A percentile compares a stretch with the other conserved stretches of the same genome.
phyloP scores from a whole-genome alignment of 2,797 vertebrate genomes.

The Poecilia velifera region DNA sequence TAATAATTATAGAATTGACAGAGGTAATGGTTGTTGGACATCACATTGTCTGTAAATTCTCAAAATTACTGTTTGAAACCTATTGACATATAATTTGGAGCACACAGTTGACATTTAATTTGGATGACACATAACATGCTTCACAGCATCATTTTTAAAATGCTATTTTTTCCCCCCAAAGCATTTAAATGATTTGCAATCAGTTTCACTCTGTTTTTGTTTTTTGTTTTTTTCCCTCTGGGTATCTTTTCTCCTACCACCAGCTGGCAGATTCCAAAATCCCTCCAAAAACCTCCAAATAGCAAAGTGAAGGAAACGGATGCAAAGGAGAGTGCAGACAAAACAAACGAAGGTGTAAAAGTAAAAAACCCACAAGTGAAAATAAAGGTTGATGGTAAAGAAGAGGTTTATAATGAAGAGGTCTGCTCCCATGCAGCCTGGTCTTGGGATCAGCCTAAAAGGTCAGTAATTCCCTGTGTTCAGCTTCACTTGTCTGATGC shows the following conservation, averaged over 20 bases:
- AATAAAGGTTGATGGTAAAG: conserved; percentile 43
- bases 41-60: not conserved
- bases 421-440: conserved; percentile 22
- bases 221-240: not conserved
- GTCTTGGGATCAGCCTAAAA: conserved; percentile 68
- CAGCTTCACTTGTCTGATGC: not conserved
- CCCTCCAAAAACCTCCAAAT: conserved; percentile 15
- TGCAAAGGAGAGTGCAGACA: conserved; percentile 20
- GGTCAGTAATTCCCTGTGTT: conserved; percentile 59
- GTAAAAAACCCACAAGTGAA: conserved; percentile 41
- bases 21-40: not conserved
- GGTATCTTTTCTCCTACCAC: conserved; percentile 2
- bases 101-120: not conserved
- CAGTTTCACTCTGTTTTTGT: not conserved
- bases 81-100: not conserved
- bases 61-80: not conserved
- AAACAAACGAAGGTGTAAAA: conserved; percentile 23
- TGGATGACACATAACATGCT: not conserved
- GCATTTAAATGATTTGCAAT: not conserved
- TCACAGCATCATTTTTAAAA: not conserved
- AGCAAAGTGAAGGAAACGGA: conserved; percentile 25
- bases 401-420: conserved; percentile 40
- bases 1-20: not conserved
- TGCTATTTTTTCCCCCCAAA: not conserved
- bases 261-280: conserved; percentile 61